phyloP scores from a whole-genome alignment of 2,113 vertebrate genomes.

The Plecotus auritus region DNA sequence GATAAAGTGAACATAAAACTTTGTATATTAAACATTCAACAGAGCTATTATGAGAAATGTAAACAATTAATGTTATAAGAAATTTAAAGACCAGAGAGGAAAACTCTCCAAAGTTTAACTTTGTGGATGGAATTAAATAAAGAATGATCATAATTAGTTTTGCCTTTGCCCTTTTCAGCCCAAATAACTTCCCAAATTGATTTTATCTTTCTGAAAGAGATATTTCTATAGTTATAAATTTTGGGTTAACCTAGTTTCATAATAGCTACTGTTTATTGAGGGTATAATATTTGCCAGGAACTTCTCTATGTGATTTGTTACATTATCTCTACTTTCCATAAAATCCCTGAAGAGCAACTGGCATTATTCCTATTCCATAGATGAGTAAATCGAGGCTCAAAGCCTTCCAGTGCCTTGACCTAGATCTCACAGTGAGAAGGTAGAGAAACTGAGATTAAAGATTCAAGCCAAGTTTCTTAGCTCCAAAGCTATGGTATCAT shows the following conservation, averaged over 20 bases:
- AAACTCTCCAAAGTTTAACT: background rate
- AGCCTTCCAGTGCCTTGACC: background rate
- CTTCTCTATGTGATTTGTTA: background rate
- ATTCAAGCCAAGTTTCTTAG: background rate
- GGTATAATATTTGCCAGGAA: background rate
- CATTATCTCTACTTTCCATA: background rate
- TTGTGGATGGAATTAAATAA: slow-evolving; percentile 15
- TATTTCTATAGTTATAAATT: background rate
- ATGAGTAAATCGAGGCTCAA: background rate
- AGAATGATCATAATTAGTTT: background rate
- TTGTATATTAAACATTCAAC: background rate
- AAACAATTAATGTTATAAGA: slow-evolving; percentile 16
- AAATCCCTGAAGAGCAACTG: background rate
- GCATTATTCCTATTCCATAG: background rate
- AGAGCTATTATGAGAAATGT: background rate
- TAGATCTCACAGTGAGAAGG: background rate
- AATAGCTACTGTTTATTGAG: background rate
- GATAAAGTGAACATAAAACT: background rate
- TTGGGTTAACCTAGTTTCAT: background rate
- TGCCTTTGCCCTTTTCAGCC: background rate
- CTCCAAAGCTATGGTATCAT: background rate
- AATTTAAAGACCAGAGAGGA: background rate
- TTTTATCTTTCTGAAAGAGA: slow-evolving; percentile 13
- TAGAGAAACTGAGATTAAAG: background rate
- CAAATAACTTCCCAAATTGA: slow-evolving; percentile 52